Evolutionary conservation across 2,888 invertebrate species (phyloP).

Genomic region (Lordiphosa andalusiaca): DNA sequence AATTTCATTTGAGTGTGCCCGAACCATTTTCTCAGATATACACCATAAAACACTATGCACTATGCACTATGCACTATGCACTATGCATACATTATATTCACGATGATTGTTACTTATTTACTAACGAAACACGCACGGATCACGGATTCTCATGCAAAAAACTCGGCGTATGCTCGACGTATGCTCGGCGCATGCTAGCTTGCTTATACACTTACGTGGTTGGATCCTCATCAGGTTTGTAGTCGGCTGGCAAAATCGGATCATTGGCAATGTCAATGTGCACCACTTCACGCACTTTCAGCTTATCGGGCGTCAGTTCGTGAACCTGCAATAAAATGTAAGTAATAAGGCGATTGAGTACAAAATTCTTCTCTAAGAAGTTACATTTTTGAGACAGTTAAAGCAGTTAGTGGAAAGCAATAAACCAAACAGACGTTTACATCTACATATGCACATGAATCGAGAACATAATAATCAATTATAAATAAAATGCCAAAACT

Average conservation of each 20-base stretch:
- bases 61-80: too few species aligned
- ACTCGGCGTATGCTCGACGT: too few species aligned
- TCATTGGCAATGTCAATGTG: conserved; percentile 98
- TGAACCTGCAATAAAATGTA: conserved; percentile 86
- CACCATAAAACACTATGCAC: too few species aligned
- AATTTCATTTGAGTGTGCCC: too few species aligned
- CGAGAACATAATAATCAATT: conserved; percentile 27
- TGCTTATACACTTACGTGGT: conserved; percentile 51
- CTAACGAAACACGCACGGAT: too few species aligned
- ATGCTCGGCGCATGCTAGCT: too few species aligned
- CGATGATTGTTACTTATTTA: too few species aligned
- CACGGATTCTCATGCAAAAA: too few species aligned
- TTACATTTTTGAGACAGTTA: conserved; percentile 24
- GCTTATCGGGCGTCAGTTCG: conserved; percentile 92
- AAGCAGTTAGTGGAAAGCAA: conserved; percentile 34
- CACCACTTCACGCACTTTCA: conserved; percentile 93
- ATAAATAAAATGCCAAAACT: conserved; percentile 18
- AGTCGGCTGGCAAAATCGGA: conserved; percentile 88
- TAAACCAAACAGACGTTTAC: conserved; percentile 6
- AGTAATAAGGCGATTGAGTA: conserved; percentile 12
- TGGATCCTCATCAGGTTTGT: conserved; percentile 93
- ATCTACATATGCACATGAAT: conserved; percentile 18
- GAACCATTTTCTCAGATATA: too few species aligned
- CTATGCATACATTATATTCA: too few species aligned
- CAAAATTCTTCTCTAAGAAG: background rate